A percentile compares a stretch with the other conserved stretches of the same genome.
phyloP scores from a whole-genome alignment of 64 coral and sea anemone species.

The Astreopora myriophthalma region DNA sequence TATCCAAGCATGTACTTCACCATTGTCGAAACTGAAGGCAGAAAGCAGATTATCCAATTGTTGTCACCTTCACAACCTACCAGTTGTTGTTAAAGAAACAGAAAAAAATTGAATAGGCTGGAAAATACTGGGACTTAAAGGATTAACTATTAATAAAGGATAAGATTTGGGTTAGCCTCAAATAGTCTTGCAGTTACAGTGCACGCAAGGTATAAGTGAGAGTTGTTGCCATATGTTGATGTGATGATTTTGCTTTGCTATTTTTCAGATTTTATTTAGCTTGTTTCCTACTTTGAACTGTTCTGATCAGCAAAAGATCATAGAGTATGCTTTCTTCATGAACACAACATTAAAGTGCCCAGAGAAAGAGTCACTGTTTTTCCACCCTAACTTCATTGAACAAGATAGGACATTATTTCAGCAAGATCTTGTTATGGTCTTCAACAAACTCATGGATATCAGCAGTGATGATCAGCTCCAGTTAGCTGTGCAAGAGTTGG shows the following conservation, averaged over 20 bases:
- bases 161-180: too few species aligned
- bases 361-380: slow-evolving; percentile 56
- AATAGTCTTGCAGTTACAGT: too few species aligned
- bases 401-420: slow-evolving; percentile 40
- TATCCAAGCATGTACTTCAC: too few species aligned
- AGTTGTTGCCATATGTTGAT: too few species aligned
- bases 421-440: slow-evolving; percentile 38
- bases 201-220: too few species aligned
- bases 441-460: slow-evolving; percentile 87
- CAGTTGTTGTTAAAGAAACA: too few species aligned
- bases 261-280: slow-evolving; percentile 48
- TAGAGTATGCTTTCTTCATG: slow-evolving; percentile 78
- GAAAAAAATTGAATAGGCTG: too few species aligned
- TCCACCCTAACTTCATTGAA: slow-evolving; percentile 45
- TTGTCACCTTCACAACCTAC: too few species aligned
- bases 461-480: slow-evolving; percentile 34
- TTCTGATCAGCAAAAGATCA: slow-evolving; percentile 60
- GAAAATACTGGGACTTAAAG: too few species aligned
- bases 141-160: too few species aligned
- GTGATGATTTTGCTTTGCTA: neutral
- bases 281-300: slow-evolving; percentile 35
- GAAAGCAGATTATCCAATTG: too few species aligned
- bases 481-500: slow-evolving; percentile 11
- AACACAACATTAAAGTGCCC: neutral
- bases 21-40: too few species aligned